Base-by-base conservation (phyloP, 2,888 invertebrate species). In the Euplexia lucipara region DNA sequence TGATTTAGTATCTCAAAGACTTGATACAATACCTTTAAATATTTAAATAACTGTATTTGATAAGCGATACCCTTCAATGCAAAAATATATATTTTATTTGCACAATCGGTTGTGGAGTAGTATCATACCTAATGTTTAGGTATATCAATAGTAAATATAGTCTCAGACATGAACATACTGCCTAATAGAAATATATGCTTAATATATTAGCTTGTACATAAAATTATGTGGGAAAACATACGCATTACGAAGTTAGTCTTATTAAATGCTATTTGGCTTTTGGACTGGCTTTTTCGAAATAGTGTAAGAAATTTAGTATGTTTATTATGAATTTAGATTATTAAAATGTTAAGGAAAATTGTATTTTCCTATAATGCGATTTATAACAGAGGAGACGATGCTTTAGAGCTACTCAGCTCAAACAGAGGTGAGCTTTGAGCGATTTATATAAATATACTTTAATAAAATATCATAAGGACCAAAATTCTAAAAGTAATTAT, bases 141-240 rank as follows among this genome's bases (percentile, higher is more conserved):
- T 82, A 66, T 54, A 26, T 41, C 69, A 58, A 74, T 56, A 75
- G 57, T 54, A 64, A 59, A 67, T 60, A 71, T 51, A 62, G 49
- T 53, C 48, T 76, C 54, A 53, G 51, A 73, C 57, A 62, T 47
- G 42, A 66, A 67, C 48, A 72, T 70, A 75, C 70, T 82, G 78
- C 73, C 73, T 67, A 56, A 72, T 79, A 83, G 42, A 70, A 76
- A 66, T 76, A 78, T 83, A 79, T 85, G 74, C 83, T 83, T 85
- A 86, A 83, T 75, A 82, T 86, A 87, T 86, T 89, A 90, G 87
- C 86, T 88, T 91, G 89, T 94, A 92, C 86, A 88, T 93, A 91
- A 92, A 93, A 88, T 87, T 92, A 89, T 93, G 94, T 94, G 95
- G 95, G 95, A 95, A 95, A 95, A 91, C 90, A 95, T 95, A 93